Base-by-base conservation (phyloP, 2,797 vertebrate species). In the Halcyon chelicuti region DNA sequence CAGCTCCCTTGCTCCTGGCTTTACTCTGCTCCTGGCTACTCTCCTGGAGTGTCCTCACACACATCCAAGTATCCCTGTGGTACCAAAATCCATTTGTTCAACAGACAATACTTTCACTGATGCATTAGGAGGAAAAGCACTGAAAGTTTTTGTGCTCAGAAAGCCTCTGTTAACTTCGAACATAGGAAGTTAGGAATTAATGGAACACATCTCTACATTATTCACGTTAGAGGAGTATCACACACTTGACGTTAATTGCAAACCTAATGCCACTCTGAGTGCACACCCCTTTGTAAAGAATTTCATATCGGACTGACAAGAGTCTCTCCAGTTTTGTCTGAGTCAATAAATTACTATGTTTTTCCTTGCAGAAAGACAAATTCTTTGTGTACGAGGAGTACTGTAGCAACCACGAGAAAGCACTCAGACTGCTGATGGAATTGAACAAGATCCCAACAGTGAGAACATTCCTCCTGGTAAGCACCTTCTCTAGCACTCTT, bases 381-480 rank as follows among this genome's bases (percentile, higher is more conserved):
- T 99, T 99, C 98, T 99, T 99, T 4, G 99, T 99, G 22, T 99
- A 99, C 0, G 98, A 99, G 61, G 99, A 99, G 86, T 99, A 99
- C 96, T 99, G 99, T 97, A 99, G 99, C 96, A 99, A 99, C 97
- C 99, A 99, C 0, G 99, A 99, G 98, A 99, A 99, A 97, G 99
- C 99, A 78, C 97, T 99, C 96, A 97, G 99, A 76, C 98, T 99
- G 87, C 98, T 99, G 76, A 99, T 99, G 98, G 99, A 99, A 94
- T 98, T 99, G 57, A 99, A 99, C 98, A 99, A 99, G 98, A 98
- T 99, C 95, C 98, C 99, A 14, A 92, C 99, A 44, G 98, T 99
- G 94, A 98, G 99, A 58, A 99, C 99, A 95, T 99, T 99, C 97
- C 98, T 99, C 10, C 94, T 99, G 99, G 99, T 99, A 97, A 99